Conservation (phyloP, 2,113 vertebrate genomes). For the Sialia sialis region DNA sequence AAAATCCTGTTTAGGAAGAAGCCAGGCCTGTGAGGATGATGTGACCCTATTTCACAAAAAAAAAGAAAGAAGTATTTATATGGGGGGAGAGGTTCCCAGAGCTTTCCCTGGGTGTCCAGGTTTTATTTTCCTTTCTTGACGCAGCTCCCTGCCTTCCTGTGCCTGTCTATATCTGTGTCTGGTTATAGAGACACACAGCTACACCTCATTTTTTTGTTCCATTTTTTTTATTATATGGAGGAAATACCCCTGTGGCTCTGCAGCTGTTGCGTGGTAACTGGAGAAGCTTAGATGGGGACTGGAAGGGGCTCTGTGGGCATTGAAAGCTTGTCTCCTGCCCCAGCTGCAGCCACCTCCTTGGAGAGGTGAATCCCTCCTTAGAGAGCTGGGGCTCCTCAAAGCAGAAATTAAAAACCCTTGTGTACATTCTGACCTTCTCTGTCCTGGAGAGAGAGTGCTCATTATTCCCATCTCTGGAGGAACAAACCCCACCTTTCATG, state of each 20-base stretch:
- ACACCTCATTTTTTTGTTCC: background rate
- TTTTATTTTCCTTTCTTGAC: background rate
- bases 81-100: background rate
- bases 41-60: background rate
- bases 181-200: rapidly evolving
- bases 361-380: background rate
- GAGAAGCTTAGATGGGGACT: conserved; percentile 8
- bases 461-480: background rate
- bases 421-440: background rate
- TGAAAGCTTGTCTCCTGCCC: background rate
- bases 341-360: background rate
- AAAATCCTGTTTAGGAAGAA: rapidly evolving
- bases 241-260: background rate
- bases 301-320: background rate
- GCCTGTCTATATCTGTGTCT: background rate
- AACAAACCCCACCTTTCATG: background rate
- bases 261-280: conserved; percentile 48
- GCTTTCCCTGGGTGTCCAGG: background rate
- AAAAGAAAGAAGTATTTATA: background rate
- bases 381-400: background rate
- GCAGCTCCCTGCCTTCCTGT: background rate
- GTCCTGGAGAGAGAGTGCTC: background rate
- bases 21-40: background rate
- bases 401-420: background rate
- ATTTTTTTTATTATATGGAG: background rate